Base-by-base conservation (phyloP, 2,797 vertebrate genomes). In the Lateolabrax maculatus region DNA sequence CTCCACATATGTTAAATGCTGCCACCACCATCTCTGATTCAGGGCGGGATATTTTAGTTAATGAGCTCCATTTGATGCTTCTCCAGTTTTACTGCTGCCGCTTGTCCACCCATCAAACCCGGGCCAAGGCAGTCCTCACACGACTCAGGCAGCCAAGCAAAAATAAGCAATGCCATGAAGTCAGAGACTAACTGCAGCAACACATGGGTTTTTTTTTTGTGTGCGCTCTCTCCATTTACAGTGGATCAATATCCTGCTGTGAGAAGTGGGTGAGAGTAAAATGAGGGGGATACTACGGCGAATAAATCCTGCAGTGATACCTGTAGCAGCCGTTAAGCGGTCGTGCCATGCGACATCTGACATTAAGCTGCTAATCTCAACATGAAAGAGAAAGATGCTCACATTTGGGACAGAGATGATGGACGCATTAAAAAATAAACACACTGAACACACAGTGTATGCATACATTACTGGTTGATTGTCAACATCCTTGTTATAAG, bases 281-380 rank as follows among this genome's bases (percentile, higher is more conserved):
- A 90, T 46, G 37, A 31, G 25, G 21, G n/a, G 41, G 57, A 53
- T 56, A 46, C 58, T 52, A 67, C 27, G 23, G 75, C 57, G 39
- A 74, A 75, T 70, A 80, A 77, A 83, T 75, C 85, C 85, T 80
- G 87, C 81, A 67, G 73, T 37, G 58, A 63, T 77, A 90, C 84
- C 79, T 90, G 84, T 73, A 79, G 75, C 74, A 67, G 65, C 16
- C 23, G 49, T 72, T 61, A 63, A 73, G 75, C 67, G 51, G 75
- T 51, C 39, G 6, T 48, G 37, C 57, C 61, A 13, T 27, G 55
- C 63, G 69, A 71, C 66, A 71, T 71, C 70, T 81, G 81, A 84
- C 80, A 69, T 71, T 85, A 81, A 80, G 75, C 64, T 34, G 76
- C 58, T 87, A 79, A 92, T 86, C 77, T 77, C 44, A 68, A 69